A percentile compares a stretch with the other conserved stretches of the same genome.
These are phyloP conservation scores for Condylura cristata DNA, from an alignment of 2,113 vertebrate species.

Conservation along the genomic window DNA sequence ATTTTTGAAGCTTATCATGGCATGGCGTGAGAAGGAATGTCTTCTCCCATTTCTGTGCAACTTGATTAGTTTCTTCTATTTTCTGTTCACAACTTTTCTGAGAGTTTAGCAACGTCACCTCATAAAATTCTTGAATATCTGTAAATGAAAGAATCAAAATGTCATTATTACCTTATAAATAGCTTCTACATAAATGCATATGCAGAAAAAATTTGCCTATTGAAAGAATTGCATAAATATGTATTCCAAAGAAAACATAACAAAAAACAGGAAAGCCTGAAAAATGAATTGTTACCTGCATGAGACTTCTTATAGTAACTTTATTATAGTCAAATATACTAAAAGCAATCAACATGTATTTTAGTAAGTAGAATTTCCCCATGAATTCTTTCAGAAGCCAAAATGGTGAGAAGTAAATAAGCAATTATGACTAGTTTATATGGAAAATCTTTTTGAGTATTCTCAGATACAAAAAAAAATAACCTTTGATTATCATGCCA, in stretches of 20 bases:
- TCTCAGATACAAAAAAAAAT: neutral
- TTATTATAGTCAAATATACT: neutral
- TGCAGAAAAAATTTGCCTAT: neutral
- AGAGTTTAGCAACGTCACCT: constrained; percentile 94
- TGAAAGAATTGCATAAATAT: constrained; percentile 39
- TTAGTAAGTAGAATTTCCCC: neutral
- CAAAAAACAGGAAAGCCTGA: neutral
- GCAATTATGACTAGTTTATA: neutral
- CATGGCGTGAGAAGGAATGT: constrained; percentile 81
- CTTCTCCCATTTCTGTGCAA: constrained; percentile 93
- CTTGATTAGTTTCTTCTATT: constrained; percentile 93
- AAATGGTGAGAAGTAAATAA: neutral
- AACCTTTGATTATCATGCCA: neutral
- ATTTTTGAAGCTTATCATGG: constrained; percentile 81
- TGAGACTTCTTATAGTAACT: neutral
- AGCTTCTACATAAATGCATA: neutral
- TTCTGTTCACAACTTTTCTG: constrained; percentile 95
- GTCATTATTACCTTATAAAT: constrained; percentile 27
- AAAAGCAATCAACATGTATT: neutral
- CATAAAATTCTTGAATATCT: constrained; percentile 99
- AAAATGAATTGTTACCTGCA: neutral
- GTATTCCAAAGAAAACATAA: constrained; percentile 23
- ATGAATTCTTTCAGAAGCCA: neutral
- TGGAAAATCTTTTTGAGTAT: neutral
- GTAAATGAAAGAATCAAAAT: constrained; percentile 67